Evolutionary conservation across 2,797 vertebrate genomes (phyloP).

Genomic region (Spinibarbus caldwelli): DNA sequence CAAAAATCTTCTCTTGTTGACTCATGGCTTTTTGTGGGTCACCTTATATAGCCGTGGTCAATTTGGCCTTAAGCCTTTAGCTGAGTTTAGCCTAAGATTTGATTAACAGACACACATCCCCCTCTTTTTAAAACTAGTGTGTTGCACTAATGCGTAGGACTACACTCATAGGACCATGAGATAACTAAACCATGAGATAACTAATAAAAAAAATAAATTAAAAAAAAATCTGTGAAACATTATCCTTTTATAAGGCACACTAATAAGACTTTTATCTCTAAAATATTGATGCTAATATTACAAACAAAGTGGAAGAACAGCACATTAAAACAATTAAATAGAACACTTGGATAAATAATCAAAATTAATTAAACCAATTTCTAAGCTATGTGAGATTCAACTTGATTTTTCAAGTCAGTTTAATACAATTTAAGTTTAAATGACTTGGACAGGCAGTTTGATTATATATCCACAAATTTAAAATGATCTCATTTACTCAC

Average conservation of each 20-base stretch:
- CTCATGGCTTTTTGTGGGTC: slow-evolving; percentile 51
- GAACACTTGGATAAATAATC: background rate
- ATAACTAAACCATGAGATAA: background rate
- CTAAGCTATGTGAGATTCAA: background rate
- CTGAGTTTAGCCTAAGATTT: slow-evolving; percentile 54
- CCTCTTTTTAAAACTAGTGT: slow-evolving; percentile 34
- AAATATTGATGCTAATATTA: background rate
- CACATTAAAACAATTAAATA: background rate
- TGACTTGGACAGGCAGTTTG: background rate
- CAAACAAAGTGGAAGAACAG: background rate
- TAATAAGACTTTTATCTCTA: background rate
- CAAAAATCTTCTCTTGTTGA: slow-evolving; percentile 56
- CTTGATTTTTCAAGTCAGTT: background rate
- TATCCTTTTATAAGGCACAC: background rate
- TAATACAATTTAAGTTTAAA: background rate
- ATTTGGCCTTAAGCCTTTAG: slow-evolving; percentile 46
- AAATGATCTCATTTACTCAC: background rate
- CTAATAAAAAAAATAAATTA: too few relatives aligned
- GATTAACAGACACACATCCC: slow-evolving; percentile 42
- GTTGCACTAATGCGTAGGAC: background rate
- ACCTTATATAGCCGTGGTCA: slow-evolving; percentile 57
- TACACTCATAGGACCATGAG: background rate
- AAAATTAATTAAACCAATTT: background rate
- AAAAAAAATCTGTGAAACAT: background rate
- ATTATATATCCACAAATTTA: background rate